Conservation (phyloP, 2,888 invertebrate species). For the Diarsia mendica region DNA sequence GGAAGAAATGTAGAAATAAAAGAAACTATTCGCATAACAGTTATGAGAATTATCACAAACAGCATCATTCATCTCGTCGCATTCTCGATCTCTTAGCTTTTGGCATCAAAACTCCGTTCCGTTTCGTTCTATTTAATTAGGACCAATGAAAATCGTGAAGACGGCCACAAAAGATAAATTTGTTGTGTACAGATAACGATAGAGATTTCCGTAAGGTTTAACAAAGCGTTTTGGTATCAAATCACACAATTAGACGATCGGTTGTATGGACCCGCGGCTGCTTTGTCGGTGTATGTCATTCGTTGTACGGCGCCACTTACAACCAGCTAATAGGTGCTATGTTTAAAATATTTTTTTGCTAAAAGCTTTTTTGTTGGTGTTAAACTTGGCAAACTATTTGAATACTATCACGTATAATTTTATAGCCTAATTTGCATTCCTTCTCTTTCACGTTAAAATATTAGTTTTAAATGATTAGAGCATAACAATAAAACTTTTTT, state of each 20-base stretch:
- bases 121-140: conserved; percentile 77
- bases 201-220: conserved; percentile 84
- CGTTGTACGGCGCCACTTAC: conserved; percentile 74
- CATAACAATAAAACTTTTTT: conserved; percentile 30
- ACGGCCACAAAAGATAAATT: conserved; percentile 85
- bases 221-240: conserved; percentile 90
- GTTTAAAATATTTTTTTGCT: not conserved
- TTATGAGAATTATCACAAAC: conserved; percentile 40
- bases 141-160: conserved; percentile 68
- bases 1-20: conserved; percentile 13
- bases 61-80: conserved; percentile 32
- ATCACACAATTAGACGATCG: conserved; percentile 90
- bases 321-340: conserved; percentile 45
- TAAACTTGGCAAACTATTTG: not conserved
- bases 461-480: conserved; percentile 10
- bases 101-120: conserved; percentile 61
- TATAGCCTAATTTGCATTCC: conserved; percentile 8
- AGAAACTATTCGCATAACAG: conserved; percentile 38
- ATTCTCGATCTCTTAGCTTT: conserved; percentile 53
- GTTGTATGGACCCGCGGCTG: conserved; percentile 80
- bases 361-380: not conserved
- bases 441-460: not conserved
- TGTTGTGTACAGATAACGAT: conserved; percentile 84
- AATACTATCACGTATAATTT: conserved; percentile 9
- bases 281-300: conserved; percentile 88